Percentiles rank a stretch among this genome's conserved stretches.
Evolutionary conservation across 2,888 invertebrate genomes (phyloP).

Genomic region (Lasioglossum leucozonium): DNA sequence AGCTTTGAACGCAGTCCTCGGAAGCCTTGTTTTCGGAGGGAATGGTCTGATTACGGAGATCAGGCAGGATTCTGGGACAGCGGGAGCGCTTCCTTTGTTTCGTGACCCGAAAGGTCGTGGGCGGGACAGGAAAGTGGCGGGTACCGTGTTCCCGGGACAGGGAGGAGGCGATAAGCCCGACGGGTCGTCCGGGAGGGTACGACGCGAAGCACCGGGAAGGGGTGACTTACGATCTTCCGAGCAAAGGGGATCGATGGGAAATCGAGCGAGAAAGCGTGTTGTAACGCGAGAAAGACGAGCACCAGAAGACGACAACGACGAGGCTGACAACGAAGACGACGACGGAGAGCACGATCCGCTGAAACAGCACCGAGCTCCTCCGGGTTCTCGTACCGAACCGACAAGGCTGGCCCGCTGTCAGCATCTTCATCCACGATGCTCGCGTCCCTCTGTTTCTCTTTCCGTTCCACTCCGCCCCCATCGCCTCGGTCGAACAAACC

Average conservation of each 20-base stretch:
- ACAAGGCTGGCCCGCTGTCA: slow-evolving; percentile 48
- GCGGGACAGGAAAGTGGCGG: slow-evolving; percentile 32
- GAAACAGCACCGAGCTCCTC: slow-evolving; percentile 58
- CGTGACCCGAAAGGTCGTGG: slow-evolving; percentile 31
- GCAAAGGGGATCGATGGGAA: not conserved
- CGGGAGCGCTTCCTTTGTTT: slow-evolving; percentile 49
- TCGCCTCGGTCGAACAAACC: slow-evolving; percentile 9
- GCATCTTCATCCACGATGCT: slow-evolving; percentile 36
- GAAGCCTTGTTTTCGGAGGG: not conserved
- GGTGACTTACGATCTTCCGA: slow-evolving; percentile 35
- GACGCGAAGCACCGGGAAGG: slow-evolving; percentile 43
- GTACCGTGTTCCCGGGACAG: slow-evolving; percentile 7
- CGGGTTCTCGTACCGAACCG: slow-evolving; percentile 33
- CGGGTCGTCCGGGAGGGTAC: slow-evolving; percentile 27
- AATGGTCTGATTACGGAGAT: not conserved
- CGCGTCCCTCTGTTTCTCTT: slow-evolving; percentile 20
- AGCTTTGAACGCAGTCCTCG: not conserved
- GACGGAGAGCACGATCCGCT: slow-evolving; percentile 63
- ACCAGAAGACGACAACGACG: not conserved
- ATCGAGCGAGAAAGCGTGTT: slow-evolving; percentile 25
- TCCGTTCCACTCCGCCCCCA: not conserved
- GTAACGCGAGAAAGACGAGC: slow-evolving; percentile 40
- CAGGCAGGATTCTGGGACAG: slow-evolving; percentile 8
- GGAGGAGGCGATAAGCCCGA: slow-evolving; percentile 37
- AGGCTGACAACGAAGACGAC: not conserved